phyloP scores from a whole-genome alignment of 2,888 invertebrate species.

The Heliconius cydno region DNA sequence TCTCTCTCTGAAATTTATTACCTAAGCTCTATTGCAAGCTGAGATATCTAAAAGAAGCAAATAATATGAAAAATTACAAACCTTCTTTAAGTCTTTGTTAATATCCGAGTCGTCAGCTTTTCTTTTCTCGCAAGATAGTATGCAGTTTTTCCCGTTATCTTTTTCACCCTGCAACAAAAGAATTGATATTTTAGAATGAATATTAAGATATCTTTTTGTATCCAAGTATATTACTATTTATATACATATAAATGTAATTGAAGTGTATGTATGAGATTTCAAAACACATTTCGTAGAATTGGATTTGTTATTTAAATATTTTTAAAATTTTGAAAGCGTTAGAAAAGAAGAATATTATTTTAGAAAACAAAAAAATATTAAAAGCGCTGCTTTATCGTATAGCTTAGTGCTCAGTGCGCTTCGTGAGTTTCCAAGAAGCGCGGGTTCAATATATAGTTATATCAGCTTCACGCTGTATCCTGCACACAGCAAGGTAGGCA shows the following conservation, averaged over 20 bases:
- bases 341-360: too few species aligned
- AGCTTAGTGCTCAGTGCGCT: too few species aligned
- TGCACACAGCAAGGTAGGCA: too few species aligned
- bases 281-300: background rate
- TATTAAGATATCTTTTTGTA: background rate
- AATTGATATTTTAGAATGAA: slow-evolving; percentile 32
- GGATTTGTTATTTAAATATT: background rate
- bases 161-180: slow-evolving; percentile 84
- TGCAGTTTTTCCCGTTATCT: slow-evolving; percentile 85
- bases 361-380: too few species aligned
- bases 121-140: slow-evolving; percentile 89
- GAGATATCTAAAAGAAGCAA: slow-evolving; percentile 7
- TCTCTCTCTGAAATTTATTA: background rate
- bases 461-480: too few species aligned
- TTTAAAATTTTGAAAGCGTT: background rate
- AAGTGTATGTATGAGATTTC: background rate
- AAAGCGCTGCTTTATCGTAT: too few species aligned
- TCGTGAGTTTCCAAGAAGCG: too few species aligned
- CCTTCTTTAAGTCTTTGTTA: slow-evolving; percentile 94
- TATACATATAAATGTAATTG: background rate
- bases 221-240: background rate
- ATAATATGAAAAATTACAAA: slow-evolving; percentile 61
- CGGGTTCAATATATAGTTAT: too few species aligned
- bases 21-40: background rate
- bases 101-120: slow-evolving; percentile 92